Conservation (phyloP, 2,888 invertebrate genomes). For the Sesia bembeciformis region DNA sequence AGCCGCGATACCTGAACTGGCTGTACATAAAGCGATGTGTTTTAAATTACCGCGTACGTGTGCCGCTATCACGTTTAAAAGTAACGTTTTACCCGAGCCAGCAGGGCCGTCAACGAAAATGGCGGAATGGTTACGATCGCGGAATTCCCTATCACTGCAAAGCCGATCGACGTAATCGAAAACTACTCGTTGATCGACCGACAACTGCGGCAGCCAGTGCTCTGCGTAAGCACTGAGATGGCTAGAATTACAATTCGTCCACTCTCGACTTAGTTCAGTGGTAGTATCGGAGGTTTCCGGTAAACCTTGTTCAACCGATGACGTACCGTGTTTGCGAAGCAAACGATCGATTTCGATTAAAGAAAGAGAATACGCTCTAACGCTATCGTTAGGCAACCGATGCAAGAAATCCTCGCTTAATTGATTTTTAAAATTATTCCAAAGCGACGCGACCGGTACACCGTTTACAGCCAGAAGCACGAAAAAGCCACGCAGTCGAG, state of each 20-base stretch:
- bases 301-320: neutral
- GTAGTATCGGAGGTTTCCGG: neutral
- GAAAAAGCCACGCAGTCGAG: slow-evolving; percentile 6
- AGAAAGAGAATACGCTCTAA: neutral
- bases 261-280: neutral
- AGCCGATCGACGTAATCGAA: neutral
- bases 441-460: slow-evolving; percentile 4
- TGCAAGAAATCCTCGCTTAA: slow-evolving; percentile 1
- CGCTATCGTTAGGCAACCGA: neutral
- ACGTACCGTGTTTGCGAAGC: neutral
- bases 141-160: neutral
- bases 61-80: slow-evolving; percentile 2
- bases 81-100: slow-evolving; percentile 3
- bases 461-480: slow-evolving; percentile 5
- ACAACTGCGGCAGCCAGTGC: neutral
- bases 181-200: neutral
- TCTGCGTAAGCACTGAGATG: neutral
- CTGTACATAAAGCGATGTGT: neutral
- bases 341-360: neutral
- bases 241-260: neutral
- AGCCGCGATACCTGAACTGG: slow-evolving; percentile 2
- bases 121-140: neutral
- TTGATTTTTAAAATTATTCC: slow-evolving; percentile 1
- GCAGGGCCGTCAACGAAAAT: slow-evolving; percentile 3
- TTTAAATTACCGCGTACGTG: slow-evolving; percentile 1